Base-by-base conservation (phyloP, 2,797 vertebrate species). In the Falco cherrug region DNA sequence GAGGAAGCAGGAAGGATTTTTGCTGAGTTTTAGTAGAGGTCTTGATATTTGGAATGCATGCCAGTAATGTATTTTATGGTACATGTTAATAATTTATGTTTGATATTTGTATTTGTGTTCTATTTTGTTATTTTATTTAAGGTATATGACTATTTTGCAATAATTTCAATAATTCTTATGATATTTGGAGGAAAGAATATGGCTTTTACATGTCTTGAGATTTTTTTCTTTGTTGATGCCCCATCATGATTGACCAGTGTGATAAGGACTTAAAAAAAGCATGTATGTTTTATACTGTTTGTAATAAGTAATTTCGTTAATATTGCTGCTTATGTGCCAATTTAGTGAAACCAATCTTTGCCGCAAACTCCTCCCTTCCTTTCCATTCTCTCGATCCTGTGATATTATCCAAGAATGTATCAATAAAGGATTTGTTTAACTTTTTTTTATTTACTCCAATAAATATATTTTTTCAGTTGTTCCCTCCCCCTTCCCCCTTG, bases 271-370 rank as follows among this genome's bases (percentile, higher is more conserved):
- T 98, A 78, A 71, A 98, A 98, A 97, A 99, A 99, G 99, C 99
- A 99, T 99, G 99, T 99, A 98, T 99, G 99, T 99, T 99, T 99
- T 99, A 97, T 99, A 99, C 99, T 99, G 99, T 99, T 99, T 99
- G 99, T 99, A 99, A 98, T 98, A 97, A 99, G 99, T 99, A 98
- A 98, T 99, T 99, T 98, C 98, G 98, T 99, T 99, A 98, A 99
- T 98, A 98, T 99, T 98, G 99, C 99, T 99, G 99, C 99, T 99
- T 99, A 98, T 98, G 99, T 99, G 99, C 99, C 99, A 99, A 99
- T 98, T 98, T 99, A 98, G 99, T 99, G 98, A 98, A 98, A 98
- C 97, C 98, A 82, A 98, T 97, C 98, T 98, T 97, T 98, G 97
- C 98, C 95, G 97, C 97, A 93, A 97, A 97, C 98, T 93, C 96